Conservation (phyloP, 2,113 vertebrate species). For the Ceyx cyanopectus region DNA sequence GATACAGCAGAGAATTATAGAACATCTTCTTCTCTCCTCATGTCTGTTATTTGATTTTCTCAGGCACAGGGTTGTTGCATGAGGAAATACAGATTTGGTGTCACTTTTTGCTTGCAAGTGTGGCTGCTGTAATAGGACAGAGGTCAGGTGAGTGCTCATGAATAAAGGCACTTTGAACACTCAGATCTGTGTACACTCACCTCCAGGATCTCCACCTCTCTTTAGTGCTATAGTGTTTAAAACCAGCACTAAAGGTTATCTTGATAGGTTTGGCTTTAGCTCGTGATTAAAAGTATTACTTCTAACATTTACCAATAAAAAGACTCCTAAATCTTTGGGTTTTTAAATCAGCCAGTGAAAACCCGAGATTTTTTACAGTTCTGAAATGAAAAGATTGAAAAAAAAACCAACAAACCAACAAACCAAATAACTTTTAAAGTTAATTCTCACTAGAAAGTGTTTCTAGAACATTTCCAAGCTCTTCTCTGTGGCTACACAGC, state of each 20-base stretch:
- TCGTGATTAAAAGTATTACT: slow-evolving; percentile 54
- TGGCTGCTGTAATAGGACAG: not conserved
- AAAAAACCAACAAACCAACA: not conserved
- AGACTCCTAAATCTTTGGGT: slow-evolving; percentile 4
- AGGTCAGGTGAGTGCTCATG: not conserved
- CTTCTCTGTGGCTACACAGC: slow-evolving; percentile 34
- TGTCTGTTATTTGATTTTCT: not conserved
- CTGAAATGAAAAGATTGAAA: not conserved
- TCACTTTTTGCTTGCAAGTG: not conserved
- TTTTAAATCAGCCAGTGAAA: slow-evolving; percentile 16
- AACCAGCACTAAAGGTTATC: slow-evolving; percentile 48
- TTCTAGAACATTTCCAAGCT: slow-evolving; percentile 39
- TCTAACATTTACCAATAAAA: slow-evolving; percentile 53
- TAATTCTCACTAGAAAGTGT: not conserved
- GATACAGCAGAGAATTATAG: not conserved
- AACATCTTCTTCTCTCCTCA: not conserved
- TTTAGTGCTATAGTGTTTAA: not conserved
- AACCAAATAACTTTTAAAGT: not conserved
- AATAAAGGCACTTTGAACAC: not conserved
- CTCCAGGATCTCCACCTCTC: not conserved
- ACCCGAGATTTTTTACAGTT: not conserved
- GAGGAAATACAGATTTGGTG: not conserved
- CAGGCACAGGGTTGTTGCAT: not conserved
- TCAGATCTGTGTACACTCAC: not conserved
- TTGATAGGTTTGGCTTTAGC: slow-evolving; percentile 27